Evolutionary conservation across 2,888 invertebrate species (phyloP).

Genomic region (Thumatha senex): DNA sequence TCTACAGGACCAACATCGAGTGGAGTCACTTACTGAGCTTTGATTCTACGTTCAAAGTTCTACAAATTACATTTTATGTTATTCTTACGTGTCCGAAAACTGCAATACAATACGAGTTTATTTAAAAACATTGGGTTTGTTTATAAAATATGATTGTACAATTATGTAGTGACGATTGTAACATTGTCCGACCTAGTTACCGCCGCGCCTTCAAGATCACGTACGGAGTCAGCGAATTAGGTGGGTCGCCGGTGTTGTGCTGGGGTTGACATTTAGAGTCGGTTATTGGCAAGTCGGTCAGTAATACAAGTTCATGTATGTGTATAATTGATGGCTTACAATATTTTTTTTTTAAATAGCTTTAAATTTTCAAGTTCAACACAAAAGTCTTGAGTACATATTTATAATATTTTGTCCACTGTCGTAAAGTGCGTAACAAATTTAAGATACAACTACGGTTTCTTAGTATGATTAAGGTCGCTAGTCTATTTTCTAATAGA

Average conservation of each 20-base stretch:
- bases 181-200: conserved; percentile 25
- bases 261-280: neutral
- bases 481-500: too few species aligned
- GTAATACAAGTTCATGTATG: conserved; percentile 6
- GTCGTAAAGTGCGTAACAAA: too few species aligned
- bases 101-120: neutral
- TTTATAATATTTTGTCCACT: too few species aligned
- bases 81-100: neutral
- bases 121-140: conserved; percentile 14
- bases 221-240: conserved; percentile 12
- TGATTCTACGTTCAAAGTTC: neutral
- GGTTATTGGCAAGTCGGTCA: neutral
- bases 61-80: neutral
- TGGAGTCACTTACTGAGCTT: too few species aligned
- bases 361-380: too few species aligned
- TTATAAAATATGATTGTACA: conserved; percentile 20
- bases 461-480: too few species aligned
- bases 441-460: too few species aligned
- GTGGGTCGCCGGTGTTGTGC: conserved; percentile 5
- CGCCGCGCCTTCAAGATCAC: conserved; percentile 1
- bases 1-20: too few species aligned
- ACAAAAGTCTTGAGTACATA: too few species aligned
- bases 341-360: neutral
- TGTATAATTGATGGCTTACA: neutral
- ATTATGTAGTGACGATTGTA: conserved; percentile 10